Evolutionary conservation across 2,113 vertebrate species (phyloP), one percentile per base, ranked within the genome.

Genomic region (Limnothrissa miodon): DNA sequence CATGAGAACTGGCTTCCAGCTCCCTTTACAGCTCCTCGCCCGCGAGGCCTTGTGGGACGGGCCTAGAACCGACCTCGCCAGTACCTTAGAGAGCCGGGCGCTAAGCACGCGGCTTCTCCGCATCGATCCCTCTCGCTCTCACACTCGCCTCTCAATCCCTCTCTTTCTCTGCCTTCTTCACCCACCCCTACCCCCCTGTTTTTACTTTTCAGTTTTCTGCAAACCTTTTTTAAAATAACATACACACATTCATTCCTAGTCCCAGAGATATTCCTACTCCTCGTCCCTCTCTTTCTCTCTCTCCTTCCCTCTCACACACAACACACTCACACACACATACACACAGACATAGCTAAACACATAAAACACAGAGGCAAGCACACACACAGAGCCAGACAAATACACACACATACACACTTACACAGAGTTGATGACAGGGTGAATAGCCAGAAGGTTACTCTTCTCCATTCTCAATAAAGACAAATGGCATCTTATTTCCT

Each of bases 1-100:
- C 91, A 90, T 91, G 92, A 91, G 91, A 91, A 91, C 88, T 21
- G 21, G 51, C 4, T 56, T 56, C 51, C 51, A n/a, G 1, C 59
- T 62, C 25, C n/a, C 59, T n/a, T 29, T 62, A 62, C 59, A 25
- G 59, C 59, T 1, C 59, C n/a, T n/a, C 59, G 29, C 23, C 84
- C 85, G 42, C 19, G 8, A 86, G 39, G 89, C 86, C 91, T 89
- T 87, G 86, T 85, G 91, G 88, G 89, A 89, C 39, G 66, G 86
- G 48, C 78, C 3, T 45, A 86, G 87, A 83, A 87, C 81, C 80
- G 25, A 70, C 81, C 59, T 62, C 23, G 29, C 19, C 44, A 13
- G 56, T 13, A 62, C 59, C 59, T 36, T 33, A 74, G 29, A 74
- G 66, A 36, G 66, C 66, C 4, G 29, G 15, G 33, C 66, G 5